These are phyloP conservation scores for Menidia beryllina DNA, from an alignment of 2,113 vertebrate species.

Conservation along the genomic window DNA sequence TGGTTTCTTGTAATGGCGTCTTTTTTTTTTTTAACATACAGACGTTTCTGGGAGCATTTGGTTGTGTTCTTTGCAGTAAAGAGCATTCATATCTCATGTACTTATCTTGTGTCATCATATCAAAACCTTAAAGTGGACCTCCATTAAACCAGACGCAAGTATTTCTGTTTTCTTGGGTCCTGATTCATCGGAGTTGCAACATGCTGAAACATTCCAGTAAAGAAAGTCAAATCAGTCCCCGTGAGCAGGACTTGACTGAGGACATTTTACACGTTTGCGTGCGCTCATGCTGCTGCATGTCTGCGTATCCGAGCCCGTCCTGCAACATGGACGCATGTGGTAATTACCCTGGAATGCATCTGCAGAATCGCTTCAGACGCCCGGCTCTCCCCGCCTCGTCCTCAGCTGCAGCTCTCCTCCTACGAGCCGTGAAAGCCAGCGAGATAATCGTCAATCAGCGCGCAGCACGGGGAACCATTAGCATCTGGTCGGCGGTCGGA, in stretches of 20 bases:
- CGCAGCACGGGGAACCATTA: constrained; percentile 27
- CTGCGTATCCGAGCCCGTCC: constrained; percentile 37
- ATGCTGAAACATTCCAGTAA: constrained; percentile 43
- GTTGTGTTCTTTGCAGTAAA: too few species aligned
- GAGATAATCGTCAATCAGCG: constrained; percentile 49
- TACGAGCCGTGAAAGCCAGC: constrained; percentile 27
- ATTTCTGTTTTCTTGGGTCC: background rate
- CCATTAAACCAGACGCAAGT: background rate
- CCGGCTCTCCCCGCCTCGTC: constrained; percentile 26
- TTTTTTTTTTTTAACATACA: too few species aligned
- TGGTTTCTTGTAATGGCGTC: too few species aligned
- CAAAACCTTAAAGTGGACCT: background rate
- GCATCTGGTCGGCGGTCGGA: constrained; percentile 34
- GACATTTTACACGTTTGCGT: constrained; percentile 18
- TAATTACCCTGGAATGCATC: constrained; percentile 59
- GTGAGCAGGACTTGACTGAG: constrained; percentile 55
- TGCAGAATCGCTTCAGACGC: constrained; percentile 25
- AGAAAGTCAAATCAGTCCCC: constrained; percentile 30
- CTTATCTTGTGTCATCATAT: background rate
- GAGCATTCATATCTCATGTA: too few species aligned
- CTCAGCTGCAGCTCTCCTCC: constrained; percentile 8
- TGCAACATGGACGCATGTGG: constrained; percentile 27
- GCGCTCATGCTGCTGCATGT: constrained; percentile 24
- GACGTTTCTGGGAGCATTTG: too few species aligned
- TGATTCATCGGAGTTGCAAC: constrained; percentile 31